A percentile compares a stretch with the other conserved stretches of the same genome.
These are phyloP conservation scores for Anagyrus pseudococci DNA, from an alignment of 2,888 invertebrate species.

Conservation along the genomic window DNA sequence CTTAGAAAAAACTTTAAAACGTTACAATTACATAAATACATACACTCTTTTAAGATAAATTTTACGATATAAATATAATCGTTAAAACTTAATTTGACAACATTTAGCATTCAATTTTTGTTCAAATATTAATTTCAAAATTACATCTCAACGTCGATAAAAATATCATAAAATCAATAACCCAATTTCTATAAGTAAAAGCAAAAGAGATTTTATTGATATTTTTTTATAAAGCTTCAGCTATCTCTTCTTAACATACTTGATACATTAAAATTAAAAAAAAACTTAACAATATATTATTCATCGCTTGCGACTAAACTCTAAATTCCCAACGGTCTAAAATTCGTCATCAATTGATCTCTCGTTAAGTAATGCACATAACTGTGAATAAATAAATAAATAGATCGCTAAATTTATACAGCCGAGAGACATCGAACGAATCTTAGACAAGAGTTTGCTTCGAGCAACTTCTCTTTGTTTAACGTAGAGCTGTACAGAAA, in stretches of 20 bases:
- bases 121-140: too few species aligned
- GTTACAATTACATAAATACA: background rate
- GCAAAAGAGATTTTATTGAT: too few species aligned
- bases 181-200: too few species aligned
- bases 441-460: conserved; percentile 17
- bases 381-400: conserved; percentile 18
- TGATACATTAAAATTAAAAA: background rate
- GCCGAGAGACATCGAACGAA: conserved; percentile 35
- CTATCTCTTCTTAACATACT: too few species aligned
- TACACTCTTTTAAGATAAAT: background rate
- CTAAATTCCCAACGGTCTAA: conserved; percentile 15
- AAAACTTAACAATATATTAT: background rate
- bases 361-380: conserved; percentile 9
- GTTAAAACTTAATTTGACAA: background rate
- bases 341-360: conserved; percentile 30
- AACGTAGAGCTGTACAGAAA: background rate
- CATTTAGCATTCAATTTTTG: background rate
- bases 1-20: background rate
- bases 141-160: too few species aligned
- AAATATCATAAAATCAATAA: too few species aligned
- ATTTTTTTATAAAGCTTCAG: too few species aligned
- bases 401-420: conserved; percentile 9
- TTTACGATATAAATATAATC: background rate
- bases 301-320: background rate
- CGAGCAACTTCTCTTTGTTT: background rate